These are phyloP conservation scores for Fragum fragum DNA, from an alignment of 2,888 invertebrate genomes.

Conservation along the genomic window DNA sequence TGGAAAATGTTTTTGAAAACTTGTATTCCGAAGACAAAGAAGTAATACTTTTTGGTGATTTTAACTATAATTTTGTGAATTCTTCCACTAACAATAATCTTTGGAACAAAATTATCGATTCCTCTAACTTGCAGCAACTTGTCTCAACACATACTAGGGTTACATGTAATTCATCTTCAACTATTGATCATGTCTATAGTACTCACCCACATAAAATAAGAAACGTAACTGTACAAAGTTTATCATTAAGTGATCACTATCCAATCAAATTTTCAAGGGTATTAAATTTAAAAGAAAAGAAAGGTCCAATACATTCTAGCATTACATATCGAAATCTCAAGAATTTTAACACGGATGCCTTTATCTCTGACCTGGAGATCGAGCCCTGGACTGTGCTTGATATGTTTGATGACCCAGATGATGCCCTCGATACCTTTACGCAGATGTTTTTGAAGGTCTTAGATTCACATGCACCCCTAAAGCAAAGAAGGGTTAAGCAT, in stretches of 20 bases:
- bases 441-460: conserved; percentile 9
- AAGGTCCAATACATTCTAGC: neutral
- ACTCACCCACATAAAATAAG: conserved; percentile 5
- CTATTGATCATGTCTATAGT: conserved; percentile 23
- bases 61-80: conserved; percentile 7
- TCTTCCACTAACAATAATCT: neutral
- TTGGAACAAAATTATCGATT: neutral
- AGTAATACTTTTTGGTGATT: conserved; percentile 4
- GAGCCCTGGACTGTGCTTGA: conserved; percentile 23
- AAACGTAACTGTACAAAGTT: neutral
- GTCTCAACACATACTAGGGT: conserved; percentile 11
- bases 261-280: conserved; percentile 2
- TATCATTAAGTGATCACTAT: conserved; percentile 21
- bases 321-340: conserved; percentile 14
- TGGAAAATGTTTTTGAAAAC: neutral
- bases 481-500: neutral
- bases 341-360: neutral
- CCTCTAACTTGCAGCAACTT: neutral
- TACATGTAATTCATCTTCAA: conserved; percentile 9
- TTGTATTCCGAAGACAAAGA: neutral
- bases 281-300: neutral
- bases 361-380: neutral
- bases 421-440: conserved; percentile 13
- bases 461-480: conserved; percentile 13
- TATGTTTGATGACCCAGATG: conserved; percentile 17